These are phyloP conservation scores for Hippopotamus amphibius DNA, from an alignment of 2,113 vertebrate species.

Conservation along the genomic window DNA sequence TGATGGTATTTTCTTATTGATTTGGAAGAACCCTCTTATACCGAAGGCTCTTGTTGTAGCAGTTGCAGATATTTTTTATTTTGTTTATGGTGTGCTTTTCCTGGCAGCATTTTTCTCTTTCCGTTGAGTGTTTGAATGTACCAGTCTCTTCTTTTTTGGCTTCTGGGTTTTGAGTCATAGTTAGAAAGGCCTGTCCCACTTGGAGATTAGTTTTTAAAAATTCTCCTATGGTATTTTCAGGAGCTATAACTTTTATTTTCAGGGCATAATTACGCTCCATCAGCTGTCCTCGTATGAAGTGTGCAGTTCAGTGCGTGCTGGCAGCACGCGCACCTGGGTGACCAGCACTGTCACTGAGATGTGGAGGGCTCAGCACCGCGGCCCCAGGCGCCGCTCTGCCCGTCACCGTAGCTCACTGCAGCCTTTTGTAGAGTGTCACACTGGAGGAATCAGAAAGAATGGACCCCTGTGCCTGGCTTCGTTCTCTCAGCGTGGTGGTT, in stretches of 20 bases:
- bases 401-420: fast-evolving
- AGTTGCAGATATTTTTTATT: neutral
- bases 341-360: fast-evolving
- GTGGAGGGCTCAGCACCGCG: neutral
- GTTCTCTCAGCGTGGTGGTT: fast-evolving
- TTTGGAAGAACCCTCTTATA: neutral
- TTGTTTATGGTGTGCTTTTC: neutral
- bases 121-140: neutral
- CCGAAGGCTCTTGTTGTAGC: neutral
- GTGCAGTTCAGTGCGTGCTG: neutral
- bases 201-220: neutral
- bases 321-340: fast-evolving
- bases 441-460: neutral
- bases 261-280: fast-evolving
- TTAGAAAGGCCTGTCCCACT: neutral
- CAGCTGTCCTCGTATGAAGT: fast-evolving
- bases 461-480: fast-evolving
- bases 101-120: neutral
- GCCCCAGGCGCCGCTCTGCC: neutral
- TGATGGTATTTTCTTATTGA: neutral
- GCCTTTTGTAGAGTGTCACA: neutral
- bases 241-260: neutral
- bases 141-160: neutral
- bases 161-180: neutral
- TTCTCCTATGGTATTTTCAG: neutral